Evolutionary conservation across 64 coral and sea anemone genomes (phyloP).

Genomic region (Acropora tenuis): DNA sequence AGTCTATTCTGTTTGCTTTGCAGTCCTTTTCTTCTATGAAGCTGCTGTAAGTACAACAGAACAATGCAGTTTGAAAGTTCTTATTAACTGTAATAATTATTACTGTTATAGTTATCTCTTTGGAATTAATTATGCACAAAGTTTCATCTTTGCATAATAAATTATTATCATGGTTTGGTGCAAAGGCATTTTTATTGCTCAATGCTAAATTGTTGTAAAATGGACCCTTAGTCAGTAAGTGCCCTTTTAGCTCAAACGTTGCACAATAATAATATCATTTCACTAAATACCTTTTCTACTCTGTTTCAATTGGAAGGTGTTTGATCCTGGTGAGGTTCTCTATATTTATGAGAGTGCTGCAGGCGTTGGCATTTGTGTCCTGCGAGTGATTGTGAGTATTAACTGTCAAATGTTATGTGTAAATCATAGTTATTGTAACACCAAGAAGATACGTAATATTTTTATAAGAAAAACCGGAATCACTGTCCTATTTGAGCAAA

Average conservation of each 20-base stretch:
- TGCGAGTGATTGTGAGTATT: conserved; percentile 95
- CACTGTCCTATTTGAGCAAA: background rate
- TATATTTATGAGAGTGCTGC: conserved; percentile 98
- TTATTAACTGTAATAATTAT: too few species aligned
- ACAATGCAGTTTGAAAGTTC: too few species aligned
- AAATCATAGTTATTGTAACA: too few species aligned
- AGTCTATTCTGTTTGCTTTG: conserved; percentile 87
- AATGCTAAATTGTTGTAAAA: too few species aligned
- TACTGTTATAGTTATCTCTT: too few species aligned
- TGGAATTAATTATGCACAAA: too few species aligned
- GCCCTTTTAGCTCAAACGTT: too few species aligned
- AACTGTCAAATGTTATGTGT: background rate
- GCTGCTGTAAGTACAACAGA: conserved; percentile 74
- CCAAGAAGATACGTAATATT: background rate
- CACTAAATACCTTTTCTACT: background rate
- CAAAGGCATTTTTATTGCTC: too few species aligned
- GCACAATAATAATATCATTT: background rate
- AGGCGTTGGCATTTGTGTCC: conserved; percentile 96
- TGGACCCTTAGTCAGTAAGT: too few species aligned
- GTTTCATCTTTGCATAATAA: too few species aligned
- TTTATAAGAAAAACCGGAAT: too few species aligned
- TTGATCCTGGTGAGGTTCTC: conserved; percentile 93
- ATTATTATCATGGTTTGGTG: too few species aligned
- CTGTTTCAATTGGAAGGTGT: conserved; percentile 67
- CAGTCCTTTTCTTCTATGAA: conserved; percentile 91